Conservation (phyloP, 2,797 vertebrate species). For the Brachyrhaphis roseni region DNA sequence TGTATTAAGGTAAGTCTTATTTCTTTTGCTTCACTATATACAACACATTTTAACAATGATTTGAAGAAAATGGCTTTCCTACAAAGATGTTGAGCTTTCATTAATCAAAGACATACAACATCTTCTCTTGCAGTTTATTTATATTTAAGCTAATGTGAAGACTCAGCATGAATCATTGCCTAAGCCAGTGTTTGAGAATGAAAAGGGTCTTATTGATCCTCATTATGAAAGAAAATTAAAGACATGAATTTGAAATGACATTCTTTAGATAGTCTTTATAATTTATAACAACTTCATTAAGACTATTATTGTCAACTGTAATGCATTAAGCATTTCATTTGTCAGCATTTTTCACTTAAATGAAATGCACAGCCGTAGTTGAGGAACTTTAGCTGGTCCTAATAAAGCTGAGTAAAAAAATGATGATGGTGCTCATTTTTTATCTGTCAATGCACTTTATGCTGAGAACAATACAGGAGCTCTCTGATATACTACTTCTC, state of each 20-base stretch:
- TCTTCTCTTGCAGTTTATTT: constrained; percentile 16
- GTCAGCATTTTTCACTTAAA: constrained; percentile 44
- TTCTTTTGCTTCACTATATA: constrained; percentile 15
- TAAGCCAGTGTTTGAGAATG: constrained; percentile 32
- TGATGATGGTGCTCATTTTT: constrained; percentile 44
- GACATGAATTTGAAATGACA: constrained; percentile 39
- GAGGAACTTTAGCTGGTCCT: constrained; percentile 25
- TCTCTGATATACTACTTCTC: constrained; percentile 30
- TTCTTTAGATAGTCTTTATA: constrained; percentile 41
- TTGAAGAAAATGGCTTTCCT: constrained; percentile 1
- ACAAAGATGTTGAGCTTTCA: constrained; percentile 3
- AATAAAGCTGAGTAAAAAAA: constrained; percentile 39
- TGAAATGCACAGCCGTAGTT: constrained; percentile 27
- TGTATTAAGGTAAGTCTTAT: constrained; percentile 79
- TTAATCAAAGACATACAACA: constrained; percentile 19
- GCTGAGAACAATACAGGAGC: constrained; percentile 44
- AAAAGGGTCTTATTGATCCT: constrained; percentile 47
- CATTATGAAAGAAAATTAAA: constrained; percentile 44
- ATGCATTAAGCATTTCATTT: constrained; percentile 23
- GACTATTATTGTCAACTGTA: constrained; percentile 29
- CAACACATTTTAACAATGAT: constrained; percentile 13
- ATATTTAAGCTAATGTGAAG: constrained; percentile 25
- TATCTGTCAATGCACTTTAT: constrained; percentile 44
- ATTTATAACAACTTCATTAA: constrained; percentile 42
- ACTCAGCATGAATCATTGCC: constrained; percentile 32